phyloP scores from a whole-genome alignment of 2,888 invertebrate species.

The Miltochrista miniata region DNA sequence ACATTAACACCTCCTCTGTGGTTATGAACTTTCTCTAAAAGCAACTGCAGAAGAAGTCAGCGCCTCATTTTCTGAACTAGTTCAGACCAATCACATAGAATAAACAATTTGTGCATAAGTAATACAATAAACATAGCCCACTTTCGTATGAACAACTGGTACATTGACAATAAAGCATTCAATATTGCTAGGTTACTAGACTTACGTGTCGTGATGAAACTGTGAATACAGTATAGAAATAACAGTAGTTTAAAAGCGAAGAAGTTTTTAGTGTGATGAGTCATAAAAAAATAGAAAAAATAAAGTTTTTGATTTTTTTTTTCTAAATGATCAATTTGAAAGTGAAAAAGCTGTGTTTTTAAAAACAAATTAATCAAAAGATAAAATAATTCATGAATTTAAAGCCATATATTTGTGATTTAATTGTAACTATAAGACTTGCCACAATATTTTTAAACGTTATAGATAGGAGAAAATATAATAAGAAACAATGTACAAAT shows the following conservation, averaged over 20 bases:
- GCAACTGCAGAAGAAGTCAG: constrained; percentile 10
- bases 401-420: too few relatives aligned
- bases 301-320: too few relatives aligned
- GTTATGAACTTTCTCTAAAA: constrained; percentile 14
- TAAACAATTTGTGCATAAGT: constrained; percentile 34
- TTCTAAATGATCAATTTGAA: too few relatives aligned
- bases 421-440: too few relatives aligned
- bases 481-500: constrained; percentile 44
- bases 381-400: too few relatives aligned
- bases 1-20: not conserved
- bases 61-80: constrained; percentile 35
- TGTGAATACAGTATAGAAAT: not conserved
- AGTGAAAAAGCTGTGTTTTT: too few relatives aligned
- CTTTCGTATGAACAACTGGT: constrained; percentile 23
- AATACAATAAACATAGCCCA: constrained; percentile 47
- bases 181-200: constrained; percentile 10
- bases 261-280: not conserved
- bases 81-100: constrained; percentile 27
- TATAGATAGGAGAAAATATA: not conserved
- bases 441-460: too few relatives aligned
- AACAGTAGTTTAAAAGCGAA: not conserved
- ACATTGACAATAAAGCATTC: constrained; percentile 24
- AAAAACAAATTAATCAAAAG: not conserved
- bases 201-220: constrained; percentile 3
- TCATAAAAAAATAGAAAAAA: too few relatives aligned